Percentiles rank a stretch among this genome's conserved stretches.
These are phyloP conservation scores for Neosilurus mollespiculum DNA, from an alignment of 2,797 vertebrate genomes.

Conservation along the genomic window DNA sequence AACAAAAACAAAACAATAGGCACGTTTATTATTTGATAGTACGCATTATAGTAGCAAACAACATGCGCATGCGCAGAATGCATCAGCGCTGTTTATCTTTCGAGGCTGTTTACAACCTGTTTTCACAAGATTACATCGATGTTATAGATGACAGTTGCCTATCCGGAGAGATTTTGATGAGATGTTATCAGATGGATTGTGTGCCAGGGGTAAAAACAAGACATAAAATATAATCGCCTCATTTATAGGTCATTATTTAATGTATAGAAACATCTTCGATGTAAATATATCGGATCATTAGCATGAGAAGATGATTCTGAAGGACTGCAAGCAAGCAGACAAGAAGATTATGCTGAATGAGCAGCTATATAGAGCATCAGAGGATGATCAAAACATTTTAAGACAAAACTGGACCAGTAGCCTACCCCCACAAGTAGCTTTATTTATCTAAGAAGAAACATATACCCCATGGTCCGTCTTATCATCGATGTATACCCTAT, in stretches of 20 bases:
- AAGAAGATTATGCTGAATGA: too few relatives aligned
- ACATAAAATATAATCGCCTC: not conserved
- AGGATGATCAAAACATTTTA: not conserved
- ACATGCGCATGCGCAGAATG: constrained; percentile 5
- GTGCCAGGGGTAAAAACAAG: not conserved
- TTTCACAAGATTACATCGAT: not conserved
- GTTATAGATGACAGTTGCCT: not conserved
- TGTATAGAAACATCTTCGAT: not conserved
- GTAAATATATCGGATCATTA: not conserved
- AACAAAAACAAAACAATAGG: too few relatives aligned
- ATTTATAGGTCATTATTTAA: not conserved
- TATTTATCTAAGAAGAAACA: not conserved
- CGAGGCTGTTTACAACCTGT: constrained; percentile 6
- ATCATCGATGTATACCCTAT: not conserved
- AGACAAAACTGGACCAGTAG: not conserved
- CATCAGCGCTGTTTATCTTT: not conserved
- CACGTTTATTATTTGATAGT: too few relatives aligned
- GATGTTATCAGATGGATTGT: constrained; percentile 32
- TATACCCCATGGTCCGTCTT: not conserved
- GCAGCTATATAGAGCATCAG: not conserved
- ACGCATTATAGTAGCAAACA: not conserved
- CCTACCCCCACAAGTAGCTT: not conserved
- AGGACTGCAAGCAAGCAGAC: not conserved
- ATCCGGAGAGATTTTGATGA: constrained; percentile 11
- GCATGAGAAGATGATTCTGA: not conserved